Percentiles rank a stretch among this genome's conserved stretches.
Conservation (phyloP, 2,797 vertebrate genomes). For the Chaetophractus vellerosus region DNA sequence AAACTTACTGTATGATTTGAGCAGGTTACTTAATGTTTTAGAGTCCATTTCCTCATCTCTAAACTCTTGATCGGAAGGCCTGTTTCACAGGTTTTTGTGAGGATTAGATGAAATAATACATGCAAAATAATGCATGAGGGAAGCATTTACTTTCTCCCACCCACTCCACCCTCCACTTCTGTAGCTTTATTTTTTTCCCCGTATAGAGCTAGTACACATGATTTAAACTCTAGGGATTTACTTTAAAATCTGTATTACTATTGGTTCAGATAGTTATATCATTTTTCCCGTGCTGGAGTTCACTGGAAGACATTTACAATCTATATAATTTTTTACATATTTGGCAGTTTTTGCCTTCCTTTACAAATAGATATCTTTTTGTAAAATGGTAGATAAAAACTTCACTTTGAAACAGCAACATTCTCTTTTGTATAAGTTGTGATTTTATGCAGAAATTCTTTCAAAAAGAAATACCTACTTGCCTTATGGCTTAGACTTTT, state of each 20-base stretch:
- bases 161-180: not conserved
- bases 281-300: constrained; percentile 42
- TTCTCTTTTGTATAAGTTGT: constrained; percentile 13
- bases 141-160: not conserved
- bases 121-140: not conserved
- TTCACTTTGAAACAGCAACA: not conserved
- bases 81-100: not conserved
- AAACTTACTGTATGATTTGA: not conserved
- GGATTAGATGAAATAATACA: not conserved
- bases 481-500: not conserved
- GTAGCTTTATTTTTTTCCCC: not conserved
- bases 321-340: not conserved
- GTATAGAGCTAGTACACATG: not conserved
- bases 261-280: not conserved
- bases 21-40: not conserved
- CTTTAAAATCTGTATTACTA: constrained; percentile 7
- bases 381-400: constrained; percentile 27
- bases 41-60: not conserved
- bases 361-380: not conserved
- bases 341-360: constrained; percentile 30
- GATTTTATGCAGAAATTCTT: not conserved
- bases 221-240: constrained; percentile 12
- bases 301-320: not conserved
- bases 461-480: constrained; percentile 6
- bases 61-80: not conserved